Evolutionary conservation across 2,888 invertebrate genomes (phyloP).

Genomic region (Sylvicola cinctus): DNA sequence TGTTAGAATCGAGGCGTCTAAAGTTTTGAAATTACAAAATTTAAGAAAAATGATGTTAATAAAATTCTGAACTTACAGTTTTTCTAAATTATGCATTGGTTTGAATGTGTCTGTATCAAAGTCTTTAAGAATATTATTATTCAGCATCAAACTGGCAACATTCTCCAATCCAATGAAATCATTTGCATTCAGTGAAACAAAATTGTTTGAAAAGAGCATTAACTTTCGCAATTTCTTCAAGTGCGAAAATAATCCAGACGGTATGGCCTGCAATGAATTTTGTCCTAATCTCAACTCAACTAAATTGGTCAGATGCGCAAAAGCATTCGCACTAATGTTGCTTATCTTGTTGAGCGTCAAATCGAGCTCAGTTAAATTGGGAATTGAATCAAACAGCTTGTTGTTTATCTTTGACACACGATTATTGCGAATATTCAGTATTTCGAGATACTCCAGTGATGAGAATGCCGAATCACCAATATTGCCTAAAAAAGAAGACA

Average conservation of each 20-base stretch:
- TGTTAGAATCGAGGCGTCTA: slow-evolving; percentile 37
- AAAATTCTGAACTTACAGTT: slow-evolving; percentile 25
- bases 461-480: slow-evolving; percentile 19
- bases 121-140: slow-evolving; percentile 33
- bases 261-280: slow-evolving; percentile 29
- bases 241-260: slow-evolving; percentile 26
- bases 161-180: slow-evolving; percentile 28
- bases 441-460: slow-evolving; percentile 16
- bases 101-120: slow-evolving; percentile 25
- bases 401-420: slow-evolving; percentile 21
- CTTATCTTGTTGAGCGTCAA: slow-evolving; percentile 20
- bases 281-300: slow-evolving; percentile 32
- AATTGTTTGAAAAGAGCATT: slow-evolving; percentile 32
- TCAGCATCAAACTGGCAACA: slow-evolving; percentile 32
- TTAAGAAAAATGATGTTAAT: slow-evolving; percentile 7
- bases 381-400: slow-evolving; percentile 17
- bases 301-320: slow-evolving; percentile 25
- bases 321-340: slow-evolving; percentile 25
- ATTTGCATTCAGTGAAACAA: slow-evolving; percentile 23
- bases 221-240: slow-evolving; percentile 27
- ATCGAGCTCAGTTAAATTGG: slow-evolving; percentile 16
- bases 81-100: slow-evolving; percentile 25
- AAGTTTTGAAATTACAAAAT: slow-evolving; percentile 16
- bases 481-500: slow-evolving; percentile 11
- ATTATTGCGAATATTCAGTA: slow-evolving; percentile 27